A percentile compares a stretch with the other conserved stretches of the same genome.
These are phyloP conservation scores for Beris morrisii DNA, from an alignment of 2,888 invertebrate genomes.

Conservation along the genomic window DNA sequence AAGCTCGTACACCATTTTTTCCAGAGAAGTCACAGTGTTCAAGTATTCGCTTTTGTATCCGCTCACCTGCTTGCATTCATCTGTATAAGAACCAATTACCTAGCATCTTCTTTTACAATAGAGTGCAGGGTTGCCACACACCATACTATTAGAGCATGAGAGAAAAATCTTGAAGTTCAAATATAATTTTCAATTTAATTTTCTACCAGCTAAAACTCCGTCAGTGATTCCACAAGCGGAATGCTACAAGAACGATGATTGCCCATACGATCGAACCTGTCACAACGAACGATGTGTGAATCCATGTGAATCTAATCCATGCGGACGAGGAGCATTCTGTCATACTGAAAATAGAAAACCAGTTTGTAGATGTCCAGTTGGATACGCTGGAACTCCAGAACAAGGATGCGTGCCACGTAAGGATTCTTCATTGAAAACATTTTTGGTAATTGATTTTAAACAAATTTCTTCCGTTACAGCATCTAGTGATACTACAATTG, in stretches of 20 bases:
- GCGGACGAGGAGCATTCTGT: slow-evolving; percentile 80
- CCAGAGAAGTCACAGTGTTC: too few species aligned
- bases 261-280: slow-evolving; percentile 73
- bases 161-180: too few species aligned
- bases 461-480: slow-evolving; percentile 43
- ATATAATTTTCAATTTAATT: slow-evolving; percentile 6
- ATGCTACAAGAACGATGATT: slow-evolving; percentile 79
- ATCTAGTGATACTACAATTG: slow-evolving; percentile 67
- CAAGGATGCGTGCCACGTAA: slow-evolving; percentile 79
- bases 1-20: too few species aligned
- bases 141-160: too few species aligned
- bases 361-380: slow-evolving; percentile 78
- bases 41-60: too few species aligned
- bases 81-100: too few species aligned
- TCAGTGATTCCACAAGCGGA: slow-evolving; percentile 59
- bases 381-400: slow-evolving; percentile 73
- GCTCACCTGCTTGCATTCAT: too few species aligned
- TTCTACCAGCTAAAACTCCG: slow-evolving; percentile 44
- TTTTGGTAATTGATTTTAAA: slow-evolving; percentile 6
- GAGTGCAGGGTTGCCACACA: neutral
- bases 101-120: too few species aligned
- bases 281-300: slow-evolving; percentile 75
- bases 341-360: slow-evolving; percentile 75
- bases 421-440: slow-evolving; percentile 48
- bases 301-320: slow-evolving; percentile 73